Percentiles rank a stretch among this genome's conserved stretches.
phyloP scores from a whole-genome alignment of 2,113 vertebrate species.

The Oncorhynchus clarkii region DNA sequence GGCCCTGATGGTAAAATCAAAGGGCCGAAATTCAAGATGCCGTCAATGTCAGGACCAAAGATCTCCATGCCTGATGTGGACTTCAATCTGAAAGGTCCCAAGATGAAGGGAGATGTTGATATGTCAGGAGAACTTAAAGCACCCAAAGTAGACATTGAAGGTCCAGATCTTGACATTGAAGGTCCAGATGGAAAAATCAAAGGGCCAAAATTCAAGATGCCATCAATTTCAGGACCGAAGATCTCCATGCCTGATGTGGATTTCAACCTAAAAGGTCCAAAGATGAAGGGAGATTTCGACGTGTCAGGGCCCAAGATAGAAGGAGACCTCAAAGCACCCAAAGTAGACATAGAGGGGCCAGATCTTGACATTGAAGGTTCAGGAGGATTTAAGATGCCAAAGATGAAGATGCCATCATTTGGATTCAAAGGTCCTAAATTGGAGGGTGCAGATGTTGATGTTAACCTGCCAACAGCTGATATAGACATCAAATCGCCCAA shows the following conservation, averaged over 20 bases:
- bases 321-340: neutral
- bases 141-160: too few species aligned
- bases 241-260: constrained; percentile 1
- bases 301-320: neutral
- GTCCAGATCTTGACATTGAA: neutral
- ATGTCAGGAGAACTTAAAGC: too few species aligned
- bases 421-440: too few species aligned
- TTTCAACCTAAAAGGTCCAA: constrained; percentile 8
- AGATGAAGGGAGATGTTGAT: too few species aligned
- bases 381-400: constrained; percentile 55
- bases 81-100: too few species aligned
- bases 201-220: constrained; percentile 66
- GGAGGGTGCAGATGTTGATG: too few species aligned
- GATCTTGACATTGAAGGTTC: constrained; percentile 10
- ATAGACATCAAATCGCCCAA: too few species aligned
- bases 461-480: too few species aligned
- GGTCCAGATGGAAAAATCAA: constrained; percentile 54
- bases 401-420: constrained; percentile 31
- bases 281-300: neutral
- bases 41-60: too few species aligned
- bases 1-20: too few species aligned
- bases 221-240: constrained; percentile 17
- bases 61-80: too few species aligned
- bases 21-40: too few species aligned
- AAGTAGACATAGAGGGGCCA: neutral